phyloP scores from a whole-genome alignment of 2,797 vertebrate genomes.

The Sebastes ruberrimus region DNA sequence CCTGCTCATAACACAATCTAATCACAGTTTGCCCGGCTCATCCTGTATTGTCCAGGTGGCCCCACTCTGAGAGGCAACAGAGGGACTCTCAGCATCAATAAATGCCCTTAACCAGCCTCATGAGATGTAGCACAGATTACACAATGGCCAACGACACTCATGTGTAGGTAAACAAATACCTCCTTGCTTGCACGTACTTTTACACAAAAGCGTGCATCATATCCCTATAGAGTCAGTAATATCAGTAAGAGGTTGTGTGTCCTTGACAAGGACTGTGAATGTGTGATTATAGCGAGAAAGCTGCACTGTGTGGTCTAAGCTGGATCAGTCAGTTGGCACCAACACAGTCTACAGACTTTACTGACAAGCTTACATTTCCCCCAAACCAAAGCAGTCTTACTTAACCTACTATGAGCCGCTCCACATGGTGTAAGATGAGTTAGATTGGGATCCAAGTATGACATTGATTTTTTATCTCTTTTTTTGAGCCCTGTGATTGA shows the following conservation, averaged over 20 bases:
- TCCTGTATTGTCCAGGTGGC: conserved; percentile 69
- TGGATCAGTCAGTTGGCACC: conserved; percentile 57
- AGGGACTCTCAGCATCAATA: conserved; percentile 59
- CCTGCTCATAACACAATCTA: conserved; percentile 66
- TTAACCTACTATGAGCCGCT: conserved; percentile 32
- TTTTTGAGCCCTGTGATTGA: conserved; percentile 51
- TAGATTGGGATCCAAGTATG: conserved; percentile 28
- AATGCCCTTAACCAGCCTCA: conserved; percentile 65
- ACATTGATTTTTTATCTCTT: conserved; percentile 30
- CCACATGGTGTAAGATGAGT: conserved; percentile 13
- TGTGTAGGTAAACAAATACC: conserved; percentile 9
- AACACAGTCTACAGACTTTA: conserved; percentile 35
- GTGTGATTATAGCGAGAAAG: conserved; percentile 45
- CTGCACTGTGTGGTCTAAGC: conserved; percentile 48
- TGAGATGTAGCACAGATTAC: conserved; percentile 66
- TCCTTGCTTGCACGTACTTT: background rate
- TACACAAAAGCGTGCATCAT: background rate
- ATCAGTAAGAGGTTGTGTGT: conserved; percentile 46
- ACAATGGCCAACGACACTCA: conserved; percentile 18
- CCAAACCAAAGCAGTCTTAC: conserved; percentile 35
- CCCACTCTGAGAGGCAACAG: conserved; percentile 44
- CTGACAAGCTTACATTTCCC: conserved; percentile 47
- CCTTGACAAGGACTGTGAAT: conserved; percentile 54
- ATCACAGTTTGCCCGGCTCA: conserved; percentile 63
- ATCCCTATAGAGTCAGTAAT: conserved; percentile 25